phyloP scores from a whole-genome alignment of 2,113 vertebrate species.

The Solenodon paradoxus region DNA sequence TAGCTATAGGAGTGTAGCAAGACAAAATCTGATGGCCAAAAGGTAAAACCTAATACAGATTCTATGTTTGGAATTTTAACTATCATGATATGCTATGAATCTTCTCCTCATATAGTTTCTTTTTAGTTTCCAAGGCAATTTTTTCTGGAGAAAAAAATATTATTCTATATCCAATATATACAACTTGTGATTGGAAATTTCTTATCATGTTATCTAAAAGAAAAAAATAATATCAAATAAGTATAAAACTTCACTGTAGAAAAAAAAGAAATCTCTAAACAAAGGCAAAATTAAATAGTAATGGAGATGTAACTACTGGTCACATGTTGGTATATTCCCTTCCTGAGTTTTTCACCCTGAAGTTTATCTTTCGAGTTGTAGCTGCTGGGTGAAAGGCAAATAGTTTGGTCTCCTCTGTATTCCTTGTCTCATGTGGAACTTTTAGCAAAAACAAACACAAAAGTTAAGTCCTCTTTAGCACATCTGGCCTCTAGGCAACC shows the following conservation, averaged over 20 bases:
- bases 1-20: not conserved
- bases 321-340: not conserved
- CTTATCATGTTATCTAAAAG: not conserved
- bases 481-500: conserved; percentile 46
- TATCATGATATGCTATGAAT: not conserved
- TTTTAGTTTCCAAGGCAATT: not conserved
- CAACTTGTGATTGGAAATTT: not conserved
- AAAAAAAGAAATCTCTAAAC: not conserved
- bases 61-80: not conserved
- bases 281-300: not conserved
- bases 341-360: not conserved
- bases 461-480: conserved; percentile 49
- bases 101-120: not conserved
- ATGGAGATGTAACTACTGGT: not conserved
- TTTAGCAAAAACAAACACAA: conserved; percentile 32
- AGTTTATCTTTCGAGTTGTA: not conserved
- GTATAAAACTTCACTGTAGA: not conserved
- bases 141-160: not conserved
- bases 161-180: not conserved
- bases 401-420: not conserved
- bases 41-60: not conserved
- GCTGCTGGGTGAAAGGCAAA: not conserved
- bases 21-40: not conserved
- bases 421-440: not conserved
- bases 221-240: not conserved